These are phyloP conservation scores for Cataglyphis hispanica DNA, from an alignment of 1,140 invertebrate genomes.

Conservation along the genomic window DNA sequence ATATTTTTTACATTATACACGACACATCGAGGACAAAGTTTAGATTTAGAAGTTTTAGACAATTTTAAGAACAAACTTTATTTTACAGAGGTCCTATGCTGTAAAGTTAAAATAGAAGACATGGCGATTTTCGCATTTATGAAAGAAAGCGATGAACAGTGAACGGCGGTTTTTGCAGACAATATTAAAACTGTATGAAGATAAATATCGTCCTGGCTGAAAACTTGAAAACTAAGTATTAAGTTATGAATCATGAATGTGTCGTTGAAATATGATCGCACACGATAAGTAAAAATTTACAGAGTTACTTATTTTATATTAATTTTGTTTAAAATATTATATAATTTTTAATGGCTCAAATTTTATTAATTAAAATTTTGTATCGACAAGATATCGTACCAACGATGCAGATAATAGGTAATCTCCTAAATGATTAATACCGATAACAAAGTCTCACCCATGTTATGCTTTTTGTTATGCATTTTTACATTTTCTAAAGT, in stretches of 20 bases:
- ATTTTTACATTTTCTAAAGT: background rate
- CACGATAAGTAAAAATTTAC: slow-evolving; percentile 4
- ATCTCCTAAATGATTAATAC: background rate
- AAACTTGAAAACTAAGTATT: slow-evolving; percentile 75
- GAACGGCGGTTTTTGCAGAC: slow-evolving; percentile 63
- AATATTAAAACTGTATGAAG: slow-evolving; percentile 81
- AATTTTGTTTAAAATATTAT: background rate
- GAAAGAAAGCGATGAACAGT: slow-evolving; percentile 65
- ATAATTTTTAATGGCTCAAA: background rate
- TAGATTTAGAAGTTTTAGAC: background rate
- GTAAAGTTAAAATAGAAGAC: slow-evolving; percentile 52
- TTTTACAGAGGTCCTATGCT: slow-evolving; percentile 20
- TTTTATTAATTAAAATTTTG: background rate
- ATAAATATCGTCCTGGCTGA: slow-evolving; percentile 74
- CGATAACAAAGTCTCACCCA: background rate
- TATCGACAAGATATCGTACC: background rate
- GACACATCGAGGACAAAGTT: slow-evolving; percentile 45
- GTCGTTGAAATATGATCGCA: slow-evolving; percentile 66
- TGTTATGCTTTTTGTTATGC: background rate
- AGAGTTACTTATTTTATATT: background rate
- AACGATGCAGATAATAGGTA: background rate
- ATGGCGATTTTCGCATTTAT: slow-evolving; percentile 61
- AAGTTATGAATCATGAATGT: slow-evolving; percentile 69
- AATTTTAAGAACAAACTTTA: slow-evolving; percentile 67
- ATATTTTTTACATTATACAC: slow-evolving; percentile 10